Evolutionary conservation across 1,140 invertebrate genomes (phyloP).

Genomic region (Andricus grossulariae): DNA sequence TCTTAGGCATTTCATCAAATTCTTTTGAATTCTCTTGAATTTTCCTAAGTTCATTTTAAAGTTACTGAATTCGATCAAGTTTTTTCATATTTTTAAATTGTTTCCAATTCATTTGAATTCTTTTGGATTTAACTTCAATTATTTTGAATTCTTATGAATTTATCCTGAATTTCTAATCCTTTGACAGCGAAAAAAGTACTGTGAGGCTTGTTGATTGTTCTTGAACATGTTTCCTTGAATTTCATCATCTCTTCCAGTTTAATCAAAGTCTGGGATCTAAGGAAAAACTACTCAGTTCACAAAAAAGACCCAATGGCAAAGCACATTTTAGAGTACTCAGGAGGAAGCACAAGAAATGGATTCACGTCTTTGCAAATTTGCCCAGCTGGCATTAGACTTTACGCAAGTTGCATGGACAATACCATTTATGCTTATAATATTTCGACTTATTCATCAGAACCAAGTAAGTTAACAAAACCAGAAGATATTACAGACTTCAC

Average conservation of each 20-base stretch:
- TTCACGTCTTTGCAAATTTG: conserved; percentile 88
- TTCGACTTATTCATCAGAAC: conserved; percentile 81
- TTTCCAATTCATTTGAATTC: too few relatives aligned
- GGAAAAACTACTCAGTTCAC: conserved; percentile 85
- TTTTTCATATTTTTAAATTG: too few relatives aligned
- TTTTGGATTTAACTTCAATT: too few relatives aligned
- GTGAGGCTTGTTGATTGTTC: background rate
- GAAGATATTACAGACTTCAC: too few relatives aligned
- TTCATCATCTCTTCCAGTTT: conserved; percentile 67
- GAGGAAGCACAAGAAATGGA: conserved; percentile 82
- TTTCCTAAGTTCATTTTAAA: too few relatives aligned
- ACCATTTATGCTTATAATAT: conserved; percentile 91
- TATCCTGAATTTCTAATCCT: too few relatives aligned
- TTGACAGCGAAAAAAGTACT: too few relatives aligned
- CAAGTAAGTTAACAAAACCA: conserved; percentile 68
- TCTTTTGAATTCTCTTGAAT: too few relatives aligned
- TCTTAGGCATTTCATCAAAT: too few relatives aligned
- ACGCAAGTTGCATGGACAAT: conserved; percentile 91
- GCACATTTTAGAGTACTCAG: conserved; percentile 83
- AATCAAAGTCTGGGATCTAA: conserved; percentile 92
- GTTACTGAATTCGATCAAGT: too few relatives aligned
- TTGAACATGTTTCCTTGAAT: background rate
- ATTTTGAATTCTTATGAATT: too few relatives aligned
- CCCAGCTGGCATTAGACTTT: conserved; percentile 81
- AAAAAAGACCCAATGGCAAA: conserved; percentile 84